phyloP scores from a whole-genome alignment of 2,113 vertebrate genomes.

The Chionomys nivalis region DNA sequence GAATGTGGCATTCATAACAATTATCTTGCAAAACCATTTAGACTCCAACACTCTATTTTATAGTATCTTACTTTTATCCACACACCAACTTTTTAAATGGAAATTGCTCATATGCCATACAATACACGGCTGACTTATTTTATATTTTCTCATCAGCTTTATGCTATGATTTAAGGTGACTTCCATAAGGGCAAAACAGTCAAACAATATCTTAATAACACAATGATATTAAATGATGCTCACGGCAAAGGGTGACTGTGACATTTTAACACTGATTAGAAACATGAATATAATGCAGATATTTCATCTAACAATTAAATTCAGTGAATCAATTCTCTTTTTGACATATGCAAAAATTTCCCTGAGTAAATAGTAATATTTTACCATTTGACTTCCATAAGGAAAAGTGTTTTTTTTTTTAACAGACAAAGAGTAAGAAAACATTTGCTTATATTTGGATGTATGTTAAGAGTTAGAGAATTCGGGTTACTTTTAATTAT shows the following conservation, averaged over 20 bases:
- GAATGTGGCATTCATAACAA: slow-evolving; percentile 42
- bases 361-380: background rate
- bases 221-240: slow-evolving; percentile 52
- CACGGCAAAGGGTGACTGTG: slow-evolving; percentile 61
- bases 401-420: background rate
- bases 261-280: slow-evolving; percentile 71
- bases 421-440: background rate
- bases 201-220: slow-evolving; percentile 69
- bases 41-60: slow-evolving; percentile 63
- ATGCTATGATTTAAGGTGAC: slow-evolving; percentile 73
- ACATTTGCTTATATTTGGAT: background rate
- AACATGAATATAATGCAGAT: slow-evolving; percentile 37
- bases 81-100: slow-evolving; percentile 73
- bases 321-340: slow-evolving; percentile 34
- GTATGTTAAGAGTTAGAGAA: slow-evolving; percentile 27
- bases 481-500: slow-evolving; percentile 26
- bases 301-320: slow-evolving; percentile 47
- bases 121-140: slow-evolving; percentile 73
- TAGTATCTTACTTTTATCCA: slow-evolving; percentile 74
- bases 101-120: slow-evolving; percentile 70
- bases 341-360: background rate
- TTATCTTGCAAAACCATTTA: slow-evolving; percentile 56
- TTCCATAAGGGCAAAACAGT: slow-evolving; percentile 67
- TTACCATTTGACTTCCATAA: slow-evolving; percentile 13
- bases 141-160: slow-evolving; percentile 78